Conservation (phyloP, 2,888 invertebrate genomes). For the Pachycephus smyrnensis region DNA sequence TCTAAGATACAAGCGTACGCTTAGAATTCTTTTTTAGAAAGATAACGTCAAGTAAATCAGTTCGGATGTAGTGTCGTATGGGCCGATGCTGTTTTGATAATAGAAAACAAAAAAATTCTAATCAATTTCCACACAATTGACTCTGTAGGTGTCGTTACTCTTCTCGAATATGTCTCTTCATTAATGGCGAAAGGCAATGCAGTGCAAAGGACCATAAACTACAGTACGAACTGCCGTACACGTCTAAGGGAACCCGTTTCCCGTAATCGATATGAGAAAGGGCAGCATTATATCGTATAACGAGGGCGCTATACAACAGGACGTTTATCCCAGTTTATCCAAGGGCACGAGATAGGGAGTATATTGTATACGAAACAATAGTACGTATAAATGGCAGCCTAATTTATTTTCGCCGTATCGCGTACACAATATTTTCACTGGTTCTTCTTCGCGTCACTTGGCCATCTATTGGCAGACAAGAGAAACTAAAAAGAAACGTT, state of each 20-base stretch:
- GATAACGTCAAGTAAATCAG: neutral
- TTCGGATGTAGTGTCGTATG: neutral
- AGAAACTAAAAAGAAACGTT: neutral
- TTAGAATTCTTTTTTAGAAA: neutral
- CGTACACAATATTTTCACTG: neutral
- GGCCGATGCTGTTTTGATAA: neutral
- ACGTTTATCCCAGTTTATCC: no score
- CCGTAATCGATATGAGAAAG: neutral
- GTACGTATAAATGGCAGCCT: neutral
- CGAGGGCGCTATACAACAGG: no score
- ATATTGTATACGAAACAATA: no score
- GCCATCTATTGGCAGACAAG: neutral
- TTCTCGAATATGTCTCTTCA: neutral
- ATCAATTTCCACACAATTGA: neutral
- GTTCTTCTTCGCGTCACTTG: neutral
- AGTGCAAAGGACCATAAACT: neutral
- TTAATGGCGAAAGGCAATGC: neutral
- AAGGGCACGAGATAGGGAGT: no score
- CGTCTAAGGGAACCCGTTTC: neutral
- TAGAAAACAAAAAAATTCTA: neutral
- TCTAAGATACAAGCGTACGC: neutral
- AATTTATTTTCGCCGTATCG: neutral
- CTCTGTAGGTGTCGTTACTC: neutral
- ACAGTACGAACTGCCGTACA: neutral
- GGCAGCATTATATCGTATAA: neutral